These are phyloP conservation scores for Peromyscus attwateri DNA, from an alignment of 2,797 vertebrate genomes.

Conservation along the genomic window DNA sequence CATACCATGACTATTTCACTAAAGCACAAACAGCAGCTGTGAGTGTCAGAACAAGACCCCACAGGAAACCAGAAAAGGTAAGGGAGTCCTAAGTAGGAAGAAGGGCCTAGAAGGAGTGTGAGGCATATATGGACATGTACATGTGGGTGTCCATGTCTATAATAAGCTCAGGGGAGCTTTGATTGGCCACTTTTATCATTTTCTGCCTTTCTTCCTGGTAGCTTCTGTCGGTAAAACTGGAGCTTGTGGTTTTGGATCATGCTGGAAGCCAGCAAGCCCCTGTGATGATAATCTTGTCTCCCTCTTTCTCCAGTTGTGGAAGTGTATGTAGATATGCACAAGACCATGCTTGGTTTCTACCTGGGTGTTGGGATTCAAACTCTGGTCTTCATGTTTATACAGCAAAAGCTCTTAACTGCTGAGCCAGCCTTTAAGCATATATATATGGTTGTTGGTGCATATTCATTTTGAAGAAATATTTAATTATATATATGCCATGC, in stretches of 20 bases:
- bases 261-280: background rate
- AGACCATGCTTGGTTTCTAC: background rate
- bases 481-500: background rate
- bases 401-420: background rate
- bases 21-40: background rate
- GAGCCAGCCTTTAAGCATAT: background rate
- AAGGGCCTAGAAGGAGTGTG: too few species aligned
- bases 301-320: too few species aligned
- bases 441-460: background rate
- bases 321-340: too few species aligned
- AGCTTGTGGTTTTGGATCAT: background rate
- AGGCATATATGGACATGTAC: background rate
- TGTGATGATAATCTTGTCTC: too few species aligned
- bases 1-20: background rate
- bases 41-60: background rate
- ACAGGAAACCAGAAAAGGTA: background rate
- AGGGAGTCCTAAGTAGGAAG: too few species aligned
- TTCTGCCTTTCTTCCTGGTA: background rate
- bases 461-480: background rate
- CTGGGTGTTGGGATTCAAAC: background rate
- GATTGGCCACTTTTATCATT: background rate
- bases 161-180: background rate
- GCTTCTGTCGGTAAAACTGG: background rate
- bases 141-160: background rate
- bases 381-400: background rate